A percentile compares a stretch with the other conserved stretches of the same genome.
These are phyloP conservation scores for Vanacampus margaritifer DNA, from an alignment of 2,113 vertebrate species.

Conservation along the genomic window DNA sequence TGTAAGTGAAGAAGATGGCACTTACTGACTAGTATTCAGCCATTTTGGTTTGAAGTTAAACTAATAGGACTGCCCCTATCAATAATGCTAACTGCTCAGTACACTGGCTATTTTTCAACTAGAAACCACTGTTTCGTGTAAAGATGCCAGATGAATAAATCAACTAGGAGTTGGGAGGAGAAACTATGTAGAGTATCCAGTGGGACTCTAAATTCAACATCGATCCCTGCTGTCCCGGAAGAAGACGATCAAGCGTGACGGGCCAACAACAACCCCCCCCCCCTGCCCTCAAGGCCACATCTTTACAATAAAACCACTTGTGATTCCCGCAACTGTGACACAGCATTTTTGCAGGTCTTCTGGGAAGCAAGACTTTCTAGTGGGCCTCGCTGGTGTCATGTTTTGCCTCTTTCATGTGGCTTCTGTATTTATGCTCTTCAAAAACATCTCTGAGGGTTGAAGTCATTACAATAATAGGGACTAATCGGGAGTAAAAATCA, in stretches of 20 bases:
- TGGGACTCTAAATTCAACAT: not conserved
- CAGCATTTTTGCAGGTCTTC: conserved; percentile 56
- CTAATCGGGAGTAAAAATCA: not conserved
- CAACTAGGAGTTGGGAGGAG: not conserved
- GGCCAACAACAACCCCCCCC: not conserved
- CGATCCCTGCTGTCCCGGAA: not conserved
- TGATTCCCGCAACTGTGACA: conserved; percentile 53
- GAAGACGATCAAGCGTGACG: conserved; percentile 17
- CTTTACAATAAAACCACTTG: conserved; percentile 20
- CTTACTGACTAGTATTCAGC: too few species aligned
- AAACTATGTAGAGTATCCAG: not conserved
- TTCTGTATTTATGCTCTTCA: conserved; percentile 39
- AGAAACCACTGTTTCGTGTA: not conserved
- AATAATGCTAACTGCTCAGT: not conserved
- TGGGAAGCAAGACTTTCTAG: conserved; percentile 53
- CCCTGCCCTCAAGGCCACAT: not conserved
- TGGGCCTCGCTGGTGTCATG: conserved; percentile 39
- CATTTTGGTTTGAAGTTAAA: not conserved
- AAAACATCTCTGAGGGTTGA: conserved; percentile 38
- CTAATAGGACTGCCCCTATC: not conserved
- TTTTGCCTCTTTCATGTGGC: conserved; percentile 59
- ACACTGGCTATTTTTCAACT: not conserved
- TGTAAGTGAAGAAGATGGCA: too few species aligned
- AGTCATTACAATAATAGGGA: conserved; percentile 39
- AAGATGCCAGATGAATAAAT: not conserved